phyloP scores from a whole-genome alignment of 1,140 invertebrate genomes.

The Penaeus chinensis region DNA sequence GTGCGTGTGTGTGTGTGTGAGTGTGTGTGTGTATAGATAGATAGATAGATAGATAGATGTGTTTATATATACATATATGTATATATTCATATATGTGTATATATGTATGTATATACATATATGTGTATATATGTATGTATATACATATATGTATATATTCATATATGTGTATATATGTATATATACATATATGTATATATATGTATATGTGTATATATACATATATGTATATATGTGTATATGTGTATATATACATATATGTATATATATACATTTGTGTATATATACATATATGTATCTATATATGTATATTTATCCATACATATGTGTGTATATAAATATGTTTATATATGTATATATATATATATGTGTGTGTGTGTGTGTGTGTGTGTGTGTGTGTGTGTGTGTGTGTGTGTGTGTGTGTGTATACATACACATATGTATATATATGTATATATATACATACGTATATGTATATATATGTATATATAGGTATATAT shows the following conservation, averaged over 20 bases:
- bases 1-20: background rate
- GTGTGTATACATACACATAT: background rate
- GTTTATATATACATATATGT: background rate
- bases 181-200: background rate
- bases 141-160: conserved; percentile 13
- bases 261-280: background rate
- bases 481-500: conserved; percentile 7
- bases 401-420: background rate
- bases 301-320: background rate
- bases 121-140: conserved; percentile 5
- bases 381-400: background rate
- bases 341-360: conserved; percentile 4
- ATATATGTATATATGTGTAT: background rate
- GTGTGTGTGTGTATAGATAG: background rate
- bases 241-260: background rate
- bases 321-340: background rate
- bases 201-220: background rate
- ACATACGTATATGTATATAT: conserved; percentile 4
- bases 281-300: background rate
- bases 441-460: conserved; percentile 6
- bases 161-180: background rate
- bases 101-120: conserved; percentile 16
- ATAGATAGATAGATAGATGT: background rate
- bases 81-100: background rate
- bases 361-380: background rate